Evolutionary conservation across 2,797 vertebrate genomes (phyloP).

Genomic region (Sebastes elongatus): DNA sequence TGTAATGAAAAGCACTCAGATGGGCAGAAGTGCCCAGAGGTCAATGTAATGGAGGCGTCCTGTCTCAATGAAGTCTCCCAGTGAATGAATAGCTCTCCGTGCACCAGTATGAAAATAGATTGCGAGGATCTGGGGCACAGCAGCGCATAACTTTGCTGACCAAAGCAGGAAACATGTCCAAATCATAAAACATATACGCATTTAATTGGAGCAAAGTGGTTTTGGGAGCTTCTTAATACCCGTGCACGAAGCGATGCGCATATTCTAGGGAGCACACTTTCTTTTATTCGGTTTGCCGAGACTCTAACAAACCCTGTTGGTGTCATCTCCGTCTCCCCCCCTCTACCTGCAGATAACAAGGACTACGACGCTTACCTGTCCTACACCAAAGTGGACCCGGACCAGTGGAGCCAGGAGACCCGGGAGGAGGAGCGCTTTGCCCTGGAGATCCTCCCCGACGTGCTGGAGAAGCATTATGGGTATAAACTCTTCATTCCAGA

Average conservation of each 20-base stretch:
- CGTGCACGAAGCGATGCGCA: not conserved
- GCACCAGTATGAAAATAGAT: slow-evolving; percentile 41
- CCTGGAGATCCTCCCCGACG: slow-evolving; percentile 97
- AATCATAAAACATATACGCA: slow-evolving; percentile 23
- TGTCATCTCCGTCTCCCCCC: slow-evolving; percentile 78
- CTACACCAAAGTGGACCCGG: slow-evolving; percentile 98
- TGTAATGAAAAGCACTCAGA: slow-evolving; percentile 70
- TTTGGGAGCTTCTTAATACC: slow-evolving; percentile 23
- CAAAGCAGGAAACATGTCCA: slow-evolving; percentile 40
- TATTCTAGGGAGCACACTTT: slow-evolving; percentile 3
- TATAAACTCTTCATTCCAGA: slow-evolving; percentile 99
- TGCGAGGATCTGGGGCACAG: slow-evolving; percentile 26
- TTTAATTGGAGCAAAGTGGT: slow-evolving; percentile 45
- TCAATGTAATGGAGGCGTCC: slow-evolving; percentile 59
- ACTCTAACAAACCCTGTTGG: not conserved
- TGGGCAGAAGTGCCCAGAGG: slow-evolving; percentile 57
- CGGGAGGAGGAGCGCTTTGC: slow-evolving; percentile 98
- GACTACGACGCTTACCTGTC: slow-evolving; percentile 98
- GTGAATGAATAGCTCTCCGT: slow-evolving; percentile 40
- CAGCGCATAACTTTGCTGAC: slow-evolving; percentile 39
- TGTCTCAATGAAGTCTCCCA: slow-evolving; percentile 42
- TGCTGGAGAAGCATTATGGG: slow-evolving; percentile 99
- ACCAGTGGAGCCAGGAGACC: slow-evolving; percentile 98
- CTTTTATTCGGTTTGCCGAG: slow-evolving; percentile 1
- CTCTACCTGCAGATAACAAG: slow-evolving; percentile 89